Evolutionary conservation across 2,797 vertebrate genomes (phyloP).

Genomic region (Microctenopoma lineatum): DNA sequence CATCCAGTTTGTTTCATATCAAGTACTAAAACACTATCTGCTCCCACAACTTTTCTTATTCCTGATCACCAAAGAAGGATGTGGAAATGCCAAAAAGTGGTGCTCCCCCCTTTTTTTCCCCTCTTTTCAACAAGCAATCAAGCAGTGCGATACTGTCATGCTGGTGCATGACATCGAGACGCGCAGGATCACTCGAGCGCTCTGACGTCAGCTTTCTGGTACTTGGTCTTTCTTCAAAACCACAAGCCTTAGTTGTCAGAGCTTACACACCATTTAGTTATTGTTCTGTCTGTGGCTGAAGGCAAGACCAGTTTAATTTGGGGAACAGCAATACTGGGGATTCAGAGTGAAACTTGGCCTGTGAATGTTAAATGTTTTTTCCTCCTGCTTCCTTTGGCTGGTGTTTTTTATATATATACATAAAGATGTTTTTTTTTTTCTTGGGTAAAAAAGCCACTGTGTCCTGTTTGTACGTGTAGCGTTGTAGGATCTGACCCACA

Average conservation of each 20-base stretch:
- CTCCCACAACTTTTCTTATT: conserved; percentile 32
- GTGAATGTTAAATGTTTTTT: conserved; percentile 54
- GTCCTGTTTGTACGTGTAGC: conserved; percentile 36
- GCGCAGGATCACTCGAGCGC: conserved; percentile 19
- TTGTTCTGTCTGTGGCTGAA: conserved; percentile 15
- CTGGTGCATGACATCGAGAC: not conserved
- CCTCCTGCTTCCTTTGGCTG: conserved; percentile 14
- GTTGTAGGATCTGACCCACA: conserved; percentile 35
- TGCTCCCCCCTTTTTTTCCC: conserved; percentile 53
- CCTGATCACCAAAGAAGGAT: conserved; percentile 74
- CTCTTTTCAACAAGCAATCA: conserved; percentile 30
- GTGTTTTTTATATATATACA: conserved; percentile 1
- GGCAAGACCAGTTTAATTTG: conserved; percentile 7
- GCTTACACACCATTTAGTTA: conserved; percentile 25
- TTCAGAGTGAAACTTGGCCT: conserved; percentile 18
- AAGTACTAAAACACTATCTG: conserved; percentile 49
- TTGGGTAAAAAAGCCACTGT: conserved; percentile 50
- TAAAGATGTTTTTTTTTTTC: not conserved
- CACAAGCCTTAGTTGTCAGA: conserved; percentile 56
- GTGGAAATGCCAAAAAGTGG: conserved; percentile 77
- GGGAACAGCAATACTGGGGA: conserved; percentile 44
- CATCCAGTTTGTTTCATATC: conserved; percentile 34
- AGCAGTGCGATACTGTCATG: conserved; percentile 9
- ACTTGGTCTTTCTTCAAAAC: conserved; percentile 47
- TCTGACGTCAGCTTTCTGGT: conserved; percentile 54